phyloP scores from a whole-genome alignment of 2,888 invertebrate species.

The Trilocha varians region DNA sequence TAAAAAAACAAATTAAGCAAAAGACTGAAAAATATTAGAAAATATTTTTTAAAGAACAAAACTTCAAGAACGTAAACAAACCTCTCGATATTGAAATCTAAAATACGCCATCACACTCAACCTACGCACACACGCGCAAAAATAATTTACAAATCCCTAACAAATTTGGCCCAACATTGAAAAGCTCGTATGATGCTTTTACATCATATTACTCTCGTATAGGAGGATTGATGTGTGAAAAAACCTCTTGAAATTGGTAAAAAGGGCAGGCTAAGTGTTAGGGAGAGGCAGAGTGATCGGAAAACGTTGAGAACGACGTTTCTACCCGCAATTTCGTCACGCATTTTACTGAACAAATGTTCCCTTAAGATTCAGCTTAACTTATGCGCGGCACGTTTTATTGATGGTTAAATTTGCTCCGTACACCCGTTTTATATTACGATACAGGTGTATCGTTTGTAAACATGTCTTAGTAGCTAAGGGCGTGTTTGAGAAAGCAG shows the following conservation, averaged over 20 bases:
- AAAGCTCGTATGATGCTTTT: conserved; percentile 42
- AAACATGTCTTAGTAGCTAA: conserved; percentile 5
- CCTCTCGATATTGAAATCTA: background rate
- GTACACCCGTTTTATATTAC: conserved; percentile 41
- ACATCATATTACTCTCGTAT: conserved; percentile 56
- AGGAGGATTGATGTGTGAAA: conserved; percentile 67
- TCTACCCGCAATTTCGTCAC: conserved; percentile 65
- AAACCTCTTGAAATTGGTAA: conserved; percentile 69
- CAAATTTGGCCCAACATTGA: conserved; percentile 27
- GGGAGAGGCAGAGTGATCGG: conserved; percentile 57
- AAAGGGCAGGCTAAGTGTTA: conserved; percentile 70
- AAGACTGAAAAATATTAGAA: too few relatives aligned
- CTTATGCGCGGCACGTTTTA: conserved; percentile 66
- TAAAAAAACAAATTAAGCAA: too few relatives aligned
- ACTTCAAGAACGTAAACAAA: too few relatives aligned
- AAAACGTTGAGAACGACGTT: conserved; percentile 44
- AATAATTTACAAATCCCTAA: conserved; percentile 7
- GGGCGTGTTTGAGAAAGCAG: too few relatives aligned
- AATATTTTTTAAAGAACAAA: too few relatives aligned
- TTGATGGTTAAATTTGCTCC: conserved; percentile 53
- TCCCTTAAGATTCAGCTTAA: conserved; percentile 60
- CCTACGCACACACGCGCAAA: background rate
- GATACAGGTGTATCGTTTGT: conserved; percentile 35
- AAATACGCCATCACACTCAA: background rate
- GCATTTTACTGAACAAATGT: conserved; percentile 68